Conservation (phyloP, 2,797 vertebrate genomes). For the Uromys caudimaculatus region DNA sequence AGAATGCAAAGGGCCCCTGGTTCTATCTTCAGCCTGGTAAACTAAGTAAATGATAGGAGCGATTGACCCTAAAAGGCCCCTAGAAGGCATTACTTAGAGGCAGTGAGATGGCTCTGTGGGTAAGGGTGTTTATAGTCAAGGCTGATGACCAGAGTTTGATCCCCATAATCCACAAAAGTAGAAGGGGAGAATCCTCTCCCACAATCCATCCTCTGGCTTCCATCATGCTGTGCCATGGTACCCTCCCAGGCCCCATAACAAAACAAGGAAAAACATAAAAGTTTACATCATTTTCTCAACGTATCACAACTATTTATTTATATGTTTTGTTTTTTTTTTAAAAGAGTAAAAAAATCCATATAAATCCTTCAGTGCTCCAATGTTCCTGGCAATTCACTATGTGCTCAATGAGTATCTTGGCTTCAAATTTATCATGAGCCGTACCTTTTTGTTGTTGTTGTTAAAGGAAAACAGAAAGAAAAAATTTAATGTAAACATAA, state of each 20-base stretch:
- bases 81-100: background rate
- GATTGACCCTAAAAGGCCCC: background rate
- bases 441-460: background rate
- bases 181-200: background rate
- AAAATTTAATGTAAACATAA: background rate
- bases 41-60: background rate
- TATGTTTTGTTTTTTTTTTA: conserved; percentile 57
- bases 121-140: background rate
- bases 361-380: conserved; percentile 81
- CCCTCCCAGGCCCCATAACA: background rate
- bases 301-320: conserved; percentile 54
- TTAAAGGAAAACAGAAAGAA: conserved; percentile 61
- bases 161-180: background rate
- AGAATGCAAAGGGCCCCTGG: background rate
- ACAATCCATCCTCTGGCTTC: background rate
- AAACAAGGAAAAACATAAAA: background rate
- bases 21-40: background rate
- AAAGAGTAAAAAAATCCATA: conserved; percentile 71
- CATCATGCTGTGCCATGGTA: too few relatives aligned
- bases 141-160: background rate
- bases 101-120: background rate
- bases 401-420: conserved; percentile 65
- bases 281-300: conserved; percentile 70
- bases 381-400: conserved; percentile 59
- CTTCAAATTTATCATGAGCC: conserved; percentile 32